Conservation (phyloP, 1,140 invertebrate genomes). For the Conus betulinus region DNA sequence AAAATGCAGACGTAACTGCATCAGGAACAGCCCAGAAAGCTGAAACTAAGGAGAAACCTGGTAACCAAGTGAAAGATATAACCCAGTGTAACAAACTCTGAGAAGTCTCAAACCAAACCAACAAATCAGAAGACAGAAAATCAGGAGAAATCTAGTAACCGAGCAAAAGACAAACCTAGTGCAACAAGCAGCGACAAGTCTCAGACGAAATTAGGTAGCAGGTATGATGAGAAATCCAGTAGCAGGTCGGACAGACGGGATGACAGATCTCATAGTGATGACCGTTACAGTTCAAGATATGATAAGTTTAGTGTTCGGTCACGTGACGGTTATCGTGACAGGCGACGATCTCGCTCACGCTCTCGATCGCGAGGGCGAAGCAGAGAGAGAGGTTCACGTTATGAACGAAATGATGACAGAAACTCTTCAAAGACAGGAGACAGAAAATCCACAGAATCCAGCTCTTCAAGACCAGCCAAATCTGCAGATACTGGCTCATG, state of each 20-base stretch:
- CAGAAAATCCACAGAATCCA: neutral
- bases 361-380: neutral
- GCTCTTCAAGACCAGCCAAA: neutral
- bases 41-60: neutral
- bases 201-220: neutral
- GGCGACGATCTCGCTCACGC: neutral
- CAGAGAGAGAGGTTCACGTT: slow-evolving; percentile 20
- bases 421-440: neutral
- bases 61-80: neutral
- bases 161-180: neutral
- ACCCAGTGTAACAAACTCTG: neutral
- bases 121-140: neutral
- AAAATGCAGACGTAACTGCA: neutral
- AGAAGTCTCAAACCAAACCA: neutral
- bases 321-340: neutral
- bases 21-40: neutral
- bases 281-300: neutral
- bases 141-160: neutral
- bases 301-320: too few species aligned
- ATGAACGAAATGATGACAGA: neutral
- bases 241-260: neutral
- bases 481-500: neutral
- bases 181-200: neutral
- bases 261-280: neutral
- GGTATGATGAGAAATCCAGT: neutral